phyloP scores from a whole-genome alignment of 2,113 vertebrate species.

The Holacanthus passer region DNA sequence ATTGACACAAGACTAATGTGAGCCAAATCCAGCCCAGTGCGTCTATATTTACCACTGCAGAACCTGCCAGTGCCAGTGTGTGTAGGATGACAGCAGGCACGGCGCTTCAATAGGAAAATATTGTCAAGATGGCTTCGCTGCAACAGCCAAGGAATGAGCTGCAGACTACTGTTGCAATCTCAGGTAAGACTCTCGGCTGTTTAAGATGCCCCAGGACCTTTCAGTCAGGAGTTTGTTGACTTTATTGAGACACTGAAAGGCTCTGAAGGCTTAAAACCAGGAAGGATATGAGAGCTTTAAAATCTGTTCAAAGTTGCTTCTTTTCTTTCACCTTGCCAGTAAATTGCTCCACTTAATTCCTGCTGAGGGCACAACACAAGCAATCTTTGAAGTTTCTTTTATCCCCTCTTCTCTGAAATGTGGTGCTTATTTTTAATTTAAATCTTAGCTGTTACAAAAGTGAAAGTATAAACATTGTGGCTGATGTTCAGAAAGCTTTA shows the following conservation, averaged over 20 bases:
- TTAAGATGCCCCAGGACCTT: constrained; percentile 15
- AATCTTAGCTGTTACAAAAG: not conserved
- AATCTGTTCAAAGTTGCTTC: not conserved
- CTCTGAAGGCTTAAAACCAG: not conserved
- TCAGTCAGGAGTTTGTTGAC: too few species aligned
- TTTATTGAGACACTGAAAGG: too few species aligned
- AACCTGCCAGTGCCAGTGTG: constrained; percentile 49
- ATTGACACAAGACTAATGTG: constrained; percentile 51
- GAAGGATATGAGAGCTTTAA: not conserved
- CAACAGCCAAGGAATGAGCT: constrained; percentile 28
- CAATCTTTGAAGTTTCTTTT: not conserved
- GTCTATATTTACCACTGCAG: constrained; percentile 72
- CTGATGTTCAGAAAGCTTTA: not conserved
- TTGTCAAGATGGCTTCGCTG: constrained; percentile 34
- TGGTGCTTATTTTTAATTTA: not conserved
- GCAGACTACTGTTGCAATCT: constrained; percentile 34
- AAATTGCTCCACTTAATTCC: not conserved
- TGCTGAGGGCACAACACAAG: not conserved
- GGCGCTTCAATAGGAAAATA: constrained; percentile 49
- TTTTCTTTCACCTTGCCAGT: not conserved
- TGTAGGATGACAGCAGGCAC: constrained; percentile 57
- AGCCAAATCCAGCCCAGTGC: constrained; percentile 51
- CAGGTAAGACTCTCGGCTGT: constrained; percentile 39
- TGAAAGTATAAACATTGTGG: not conserved
- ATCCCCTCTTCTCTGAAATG: not conserved